Evolutionary conservation across 2,888 invertebrate genomes (phyloP), one percentile per base, ranked within the genome.

Genomic region (Ectemnius cavifrons): DNA sequence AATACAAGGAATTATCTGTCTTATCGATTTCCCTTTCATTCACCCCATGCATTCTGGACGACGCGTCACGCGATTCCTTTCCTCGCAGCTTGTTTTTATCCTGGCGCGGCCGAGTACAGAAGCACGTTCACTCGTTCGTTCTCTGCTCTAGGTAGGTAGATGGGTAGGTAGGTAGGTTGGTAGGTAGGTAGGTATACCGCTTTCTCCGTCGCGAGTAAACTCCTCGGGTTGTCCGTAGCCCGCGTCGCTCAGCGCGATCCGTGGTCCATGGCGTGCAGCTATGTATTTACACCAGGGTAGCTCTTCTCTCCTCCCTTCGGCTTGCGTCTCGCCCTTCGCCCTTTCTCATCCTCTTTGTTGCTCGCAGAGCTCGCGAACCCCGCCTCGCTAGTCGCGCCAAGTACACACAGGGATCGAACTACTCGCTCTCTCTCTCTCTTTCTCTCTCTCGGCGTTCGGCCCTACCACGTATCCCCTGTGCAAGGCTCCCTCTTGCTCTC

Each of bases 271-370:
- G 78, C 80, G 82, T 79, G 79, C 83, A 83, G 83, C 87, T 86
- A 87, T 87, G 84, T 87, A 87, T 87, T 87, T 87, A 87, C 88
- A 87, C 85, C 81, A 75, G 86, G 87, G 85, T 86, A 80, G 84
- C 77, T 84, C 47, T 28, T 37, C 67, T 70, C 63, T 71, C 75
- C 28, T 56, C 46, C 66, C 61, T 28, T 27, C 46, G 27, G 37
- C 66, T 16, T 14, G 37, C 60, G 52, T 58, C 13, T 52, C 70
- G 20, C 58, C 64, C 73, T 60, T 66, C 67, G 18, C 69, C n/a
- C 65, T 46, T 65, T 68, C 57, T 71, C 57, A 45, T 47, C 27
- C 71, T 64, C 64, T 14, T 28, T 52, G 52, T 52, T 14, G 52
- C 52, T 52, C 52, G 52, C 47, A n/a, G 37, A 37, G 37, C 61